Percentiles rank a stretch among this genome's conserved stretches.
These are phyloP conservation scores for Gadopsis bispinosus DNA, from an alignment of 2,797 vertebrate genomes.

Conservation along the genomic window DNA sequence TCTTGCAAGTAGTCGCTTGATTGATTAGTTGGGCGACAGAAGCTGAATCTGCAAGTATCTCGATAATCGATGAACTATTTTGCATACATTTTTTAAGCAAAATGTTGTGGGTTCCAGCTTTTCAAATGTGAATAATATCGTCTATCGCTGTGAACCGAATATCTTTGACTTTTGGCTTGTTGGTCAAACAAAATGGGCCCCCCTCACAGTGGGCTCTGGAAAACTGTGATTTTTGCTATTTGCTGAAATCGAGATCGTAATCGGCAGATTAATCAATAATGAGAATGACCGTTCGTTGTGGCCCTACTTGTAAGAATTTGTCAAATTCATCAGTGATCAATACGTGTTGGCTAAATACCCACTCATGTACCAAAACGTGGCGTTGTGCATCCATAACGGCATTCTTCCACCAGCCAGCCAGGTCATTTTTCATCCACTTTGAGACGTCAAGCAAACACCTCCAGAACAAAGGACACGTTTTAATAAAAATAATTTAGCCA, in stretches of 20 bases:
- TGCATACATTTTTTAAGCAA: neutral
- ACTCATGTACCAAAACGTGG: neutral
- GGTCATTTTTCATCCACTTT: constrained; percentile 20
- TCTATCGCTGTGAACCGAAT: neutral
- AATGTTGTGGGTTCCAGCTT: neutral
- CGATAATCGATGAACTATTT: neutral
- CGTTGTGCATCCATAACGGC: constrained; percentile 22
- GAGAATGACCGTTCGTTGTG: neutral
- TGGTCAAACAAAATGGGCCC: neutral
- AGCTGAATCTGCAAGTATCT: neutral
- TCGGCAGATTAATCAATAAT: neutral
- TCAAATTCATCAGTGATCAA: constrained; percentile 42
- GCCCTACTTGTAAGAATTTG: constrained; percentile 5
- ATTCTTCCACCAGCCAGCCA: constrained; percentile 4
- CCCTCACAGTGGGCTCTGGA: neutral
- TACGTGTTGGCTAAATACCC: constrained; percentile 10
- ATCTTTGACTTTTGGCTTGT: neutral
- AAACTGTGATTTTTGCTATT: neutral
- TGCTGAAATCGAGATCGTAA: neutral
- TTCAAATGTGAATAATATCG: neutral
- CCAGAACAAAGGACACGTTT: constrained; percentile 37
- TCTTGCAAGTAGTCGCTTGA: neutral
- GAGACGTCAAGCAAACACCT: constrained; percentile 12
- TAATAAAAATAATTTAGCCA: neutral
- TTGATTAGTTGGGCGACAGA: neutral